Evolutionary conservation across 2,113 vertebrate genomes (phyloP).

Genomic region (Tringa solitaria): DNA sequence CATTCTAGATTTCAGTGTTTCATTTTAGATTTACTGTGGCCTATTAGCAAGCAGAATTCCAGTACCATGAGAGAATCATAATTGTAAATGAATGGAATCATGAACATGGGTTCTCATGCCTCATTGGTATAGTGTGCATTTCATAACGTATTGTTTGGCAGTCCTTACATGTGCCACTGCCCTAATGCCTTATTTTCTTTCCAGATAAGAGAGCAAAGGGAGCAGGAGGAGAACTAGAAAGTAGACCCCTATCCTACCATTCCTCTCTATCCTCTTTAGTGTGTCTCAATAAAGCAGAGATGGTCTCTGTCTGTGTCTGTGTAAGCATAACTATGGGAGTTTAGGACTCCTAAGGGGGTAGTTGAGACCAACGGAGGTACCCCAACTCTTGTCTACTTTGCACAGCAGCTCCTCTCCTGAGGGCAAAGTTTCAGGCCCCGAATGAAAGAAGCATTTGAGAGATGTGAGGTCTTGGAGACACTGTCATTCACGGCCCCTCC

Average conservation of each 20-base stretch:
- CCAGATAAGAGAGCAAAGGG: neutral
- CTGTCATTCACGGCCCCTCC: neutral
- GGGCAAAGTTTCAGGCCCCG: neutral
- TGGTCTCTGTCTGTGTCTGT: neutral
- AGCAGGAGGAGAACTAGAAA: neutral
- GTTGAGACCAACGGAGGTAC: neutral
- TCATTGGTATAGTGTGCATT: neutral
- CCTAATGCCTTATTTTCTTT: neutral
- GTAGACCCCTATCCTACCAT: neutral
- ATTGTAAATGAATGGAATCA: neutral
- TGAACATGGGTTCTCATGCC: neutral
- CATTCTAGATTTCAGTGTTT: neutral
- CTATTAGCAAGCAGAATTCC: neutral
- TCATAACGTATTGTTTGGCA: neutral
- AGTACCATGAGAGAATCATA: neutral
- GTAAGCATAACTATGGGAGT: neutral
- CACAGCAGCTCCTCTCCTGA: neutral
- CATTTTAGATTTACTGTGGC: neutral
- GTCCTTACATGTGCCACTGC: too few relatives aligned
- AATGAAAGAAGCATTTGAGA: neutral
- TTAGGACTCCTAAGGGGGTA: neutral
- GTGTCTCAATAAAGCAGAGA: neutral
- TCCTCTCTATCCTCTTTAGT: neutral
- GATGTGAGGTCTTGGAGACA: neutral
- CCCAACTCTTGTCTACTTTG: neutral